Evolutionary conservation across 2,113 vertebrate genomes (phyloP), one percentile per base, ranked within the genome.

Genomic region (Leptobrachium leishanense): DNA sequence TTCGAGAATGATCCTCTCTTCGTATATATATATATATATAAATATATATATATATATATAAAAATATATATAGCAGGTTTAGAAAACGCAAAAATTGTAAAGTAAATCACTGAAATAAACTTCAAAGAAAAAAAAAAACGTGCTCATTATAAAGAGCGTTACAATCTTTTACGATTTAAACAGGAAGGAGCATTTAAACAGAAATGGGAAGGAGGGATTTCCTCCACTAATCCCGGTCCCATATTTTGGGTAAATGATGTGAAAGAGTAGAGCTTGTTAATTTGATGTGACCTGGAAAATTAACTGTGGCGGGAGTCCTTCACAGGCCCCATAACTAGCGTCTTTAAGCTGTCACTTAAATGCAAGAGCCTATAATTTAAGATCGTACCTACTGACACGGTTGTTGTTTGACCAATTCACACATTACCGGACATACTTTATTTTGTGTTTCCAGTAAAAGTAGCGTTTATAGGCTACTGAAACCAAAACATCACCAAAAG

Each of bases 221-320:
- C 55, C 55, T 59, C 13, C 3, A 15, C 10, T 11, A 12, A 77
- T 77, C 43, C 39, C 39, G 70, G 41, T 7, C 77, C 63, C 77
- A 65, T 67, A 73, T 59, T 79, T 68, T 43, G 68, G 12, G 40
- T 20, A 66, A 55, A 43, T 40, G 40, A 62, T 43, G 44, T 20
- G 39, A 66, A 69, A 10, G 75, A n/a, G 41, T 65, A 43, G 2
- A 54, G 54, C 41, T 39, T 53, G 41, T 7, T 31, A 46, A 20
- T 64, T 72, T 64, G 72, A 55, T 43, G n/a, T 73, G 69, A 79
- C 77, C 77, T 65, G 63, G n/a, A 20, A 72, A 72, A 79, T 53
- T 79, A 65, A 65, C 42, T 39, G 63, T 79, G 76, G 59, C 76
- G 73, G 69, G 46, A 79, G 67, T 15, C 63, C 13, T 79, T 63